Conservation (phyloP, 2,113 vertebrate species). For the Megalops atlanticus region DNA sequence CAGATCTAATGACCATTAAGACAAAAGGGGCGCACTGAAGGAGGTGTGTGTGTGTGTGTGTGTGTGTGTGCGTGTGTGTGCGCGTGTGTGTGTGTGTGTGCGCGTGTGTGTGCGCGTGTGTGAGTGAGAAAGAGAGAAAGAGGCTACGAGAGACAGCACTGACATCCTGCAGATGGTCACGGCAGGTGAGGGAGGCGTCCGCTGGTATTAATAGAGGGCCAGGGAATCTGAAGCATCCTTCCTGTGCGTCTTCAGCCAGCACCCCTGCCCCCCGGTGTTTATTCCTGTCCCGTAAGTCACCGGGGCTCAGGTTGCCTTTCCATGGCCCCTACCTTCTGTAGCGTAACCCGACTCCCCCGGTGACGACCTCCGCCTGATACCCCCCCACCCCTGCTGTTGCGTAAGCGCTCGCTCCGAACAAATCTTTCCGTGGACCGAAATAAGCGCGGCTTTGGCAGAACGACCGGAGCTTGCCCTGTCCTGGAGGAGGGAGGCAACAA, state of each 20-base stretch:
- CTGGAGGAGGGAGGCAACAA: not conserved
- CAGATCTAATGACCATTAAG: not conserved
- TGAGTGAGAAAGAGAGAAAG: too few relatives aligned
- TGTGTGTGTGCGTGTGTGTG: too few relatives aligned
- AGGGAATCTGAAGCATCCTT: slow-evolving; percentile 32
- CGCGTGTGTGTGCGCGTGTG: too few relatives aligned
- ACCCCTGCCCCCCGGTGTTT: slow-evolving; percentile 25
- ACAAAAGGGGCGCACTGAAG: too few relatives aligned
- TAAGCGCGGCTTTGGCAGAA: not conserved
- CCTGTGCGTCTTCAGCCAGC: slow-evolving; percentile 22
- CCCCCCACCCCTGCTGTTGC: slow-evolving; percentile 16
- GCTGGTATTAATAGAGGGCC: slow-evolving; percentile 14
- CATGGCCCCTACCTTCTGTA: slow-evolving; percentile 22
- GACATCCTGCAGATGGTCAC: not conserved
- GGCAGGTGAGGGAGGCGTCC: not conserved
- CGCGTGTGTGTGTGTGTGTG: too few relatives aligned
- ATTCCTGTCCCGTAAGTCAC: slow-evolving; percentile 44
- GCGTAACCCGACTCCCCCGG: slow-evolving; percentile 35
- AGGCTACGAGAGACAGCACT: not conserved
- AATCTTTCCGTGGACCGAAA: slow-evolving; percentile 21
- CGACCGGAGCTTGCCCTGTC: not conserved
- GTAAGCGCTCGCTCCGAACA: slow-evolving; percentile 29
- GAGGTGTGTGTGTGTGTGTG: too few relatives aligned
- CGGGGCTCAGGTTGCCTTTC: slow-evolving; percentile 36
- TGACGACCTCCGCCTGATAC: slow-evolving; percentile 9